phyloP scores from a whole-genome alignment of 2,797 vertebrate genomes.

The Rachycentron canadum region DNA sequence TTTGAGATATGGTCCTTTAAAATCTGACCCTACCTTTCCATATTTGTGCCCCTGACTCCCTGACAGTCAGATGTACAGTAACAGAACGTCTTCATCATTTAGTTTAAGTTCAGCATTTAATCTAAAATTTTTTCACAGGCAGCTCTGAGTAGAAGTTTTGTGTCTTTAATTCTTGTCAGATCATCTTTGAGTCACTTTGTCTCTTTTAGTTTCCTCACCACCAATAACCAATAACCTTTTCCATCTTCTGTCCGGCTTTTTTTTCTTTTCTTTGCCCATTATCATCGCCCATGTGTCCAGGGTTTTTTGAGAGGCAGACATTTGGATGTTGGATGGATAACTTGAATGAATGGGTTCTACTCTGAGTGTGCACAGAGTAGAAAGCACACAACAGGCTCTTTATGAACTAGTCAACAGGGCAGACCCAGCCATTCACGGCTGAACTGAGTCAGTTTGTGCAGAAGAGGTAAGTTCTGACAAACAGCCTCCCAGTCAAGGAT shows the following conservation, averaged over 20 bases:
- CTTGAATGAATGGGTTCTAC: conserved; percentile 31
- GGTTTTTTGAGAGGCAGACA: conserved; percentile 32
- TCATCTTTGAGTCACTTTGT: conserved; percentile 11
- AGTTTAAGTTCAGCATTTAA: neutral
- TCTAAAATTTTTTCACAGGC: conserved; percentile 2
- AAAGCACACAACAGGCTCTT: conserved; percentile 33
- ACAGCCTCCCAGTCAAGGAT: conserved; percentile 49
- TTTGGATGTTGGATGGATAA: conserved; percentile 6
- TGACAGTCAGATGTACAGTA: conserved; percentile 9
- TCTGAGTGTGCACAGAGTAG: conserved; percentile 16
- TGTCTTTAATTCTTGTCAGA: conserved; percentile 2
- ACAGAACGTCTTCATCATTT: conserved; percentile 10
- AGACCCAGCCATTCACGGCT: conserved; percentile 46
- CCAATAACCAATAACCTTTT: conserved; percentile 10
- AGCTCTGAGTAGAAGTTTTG: neutral
- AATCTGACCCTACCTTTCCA: neutral
- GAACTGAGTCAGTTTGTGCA: conserved; percentile 30
- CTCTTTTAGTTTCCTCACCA: conserved; percentile 4
- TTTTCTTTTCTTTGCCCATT: conserved; percentile 23
- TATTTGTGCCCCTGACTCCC: neutral
- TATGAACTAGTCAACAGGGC: conserved; percentile 34
- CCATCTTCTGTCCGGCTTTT: conserved; percentile 22
- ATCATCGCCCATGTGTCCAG: conserved; percentile 6
- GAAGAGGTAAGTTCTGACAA: conserved; percentile 45
- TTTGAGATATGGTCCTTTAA: neutral